These are phyloP conservation scores for Sinodicranocentrus sp. DNA, from an alignment of 2,888 invertebrate genomes.

Conservation along the genomic window DNA sequence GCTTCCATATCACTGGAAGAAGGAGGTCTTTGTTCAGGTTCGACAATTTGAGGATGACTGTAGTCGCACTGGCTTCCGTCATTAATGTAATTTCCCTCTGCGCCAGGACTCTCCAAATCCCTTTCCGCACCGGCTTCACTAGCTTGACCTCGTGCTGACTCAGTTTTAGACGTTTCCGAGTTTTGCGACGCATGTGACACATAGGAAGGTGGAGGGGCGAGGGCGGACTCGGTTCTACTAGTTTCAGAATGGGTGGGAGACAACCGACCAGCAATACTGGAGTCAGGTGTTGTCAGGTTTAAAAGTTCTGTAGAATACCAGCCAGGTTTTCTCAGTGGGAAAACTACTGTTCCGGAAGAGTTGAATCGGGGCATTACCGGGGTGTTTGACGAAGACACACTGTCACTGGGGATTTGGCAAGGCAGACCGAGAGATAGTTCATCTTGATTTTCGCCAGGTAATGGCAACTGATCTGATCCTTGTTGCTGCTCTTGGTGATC, in stretches of 20 bases:
- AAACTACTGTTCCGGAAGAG: slow-evolving; percentile 68
- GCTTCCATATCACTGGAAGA: neutral
- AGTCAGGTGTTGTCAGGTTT: slow-evolving; percentile 65
- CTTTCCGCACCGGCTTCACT: slow-evolving; percentile 36
- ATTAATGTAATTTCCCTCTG: neutral
- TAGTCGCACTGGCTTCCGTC: neutral
- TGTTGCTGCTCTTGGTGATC: neutral
- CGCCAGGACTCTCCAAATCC: slow-evolving; percentile 50
- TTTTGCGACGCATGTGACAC: slow-evolving; percentile 75
- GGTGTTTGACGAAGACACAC: slow-evolving; percentile 73
- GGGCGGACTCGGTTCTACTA: slow-evolving; percentile 74
- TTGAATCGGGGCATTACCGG: slow-evolving; percentile 72
- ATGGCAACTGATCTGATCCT: slow-evolving; percentile 10
- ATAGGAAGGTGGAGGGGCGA: slow-evolving; percentile 72
- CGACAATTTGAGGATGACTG: neutral
- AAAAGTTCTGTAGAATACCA: slow-evolving; percentile 70
- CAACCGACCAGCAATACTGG: slow-evolving; percentile 62
- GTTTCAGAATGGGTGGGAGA: slow-evolving; percentile 74
- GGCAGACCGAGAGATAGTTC: slow-evolving; percentile 36
- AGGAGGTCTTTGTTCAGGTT: neutral
- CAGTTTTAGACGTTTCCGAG: slow-evolving; percentile 74
- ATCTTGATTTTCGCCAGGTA: slow-evolving; percentile 50
- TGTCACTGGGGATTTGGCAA: slow-evolving; percentile 64
- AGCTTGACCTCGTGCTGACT: slow-evolving; percentile 70
- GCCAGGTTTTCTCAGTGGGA: slow-evolving; percentile 63